These are phyloP conservation scores for Porites australiensis DNA, from an alignment of 64 coral and sea anemone genomes.

Conservation along the genomic window DNA sequence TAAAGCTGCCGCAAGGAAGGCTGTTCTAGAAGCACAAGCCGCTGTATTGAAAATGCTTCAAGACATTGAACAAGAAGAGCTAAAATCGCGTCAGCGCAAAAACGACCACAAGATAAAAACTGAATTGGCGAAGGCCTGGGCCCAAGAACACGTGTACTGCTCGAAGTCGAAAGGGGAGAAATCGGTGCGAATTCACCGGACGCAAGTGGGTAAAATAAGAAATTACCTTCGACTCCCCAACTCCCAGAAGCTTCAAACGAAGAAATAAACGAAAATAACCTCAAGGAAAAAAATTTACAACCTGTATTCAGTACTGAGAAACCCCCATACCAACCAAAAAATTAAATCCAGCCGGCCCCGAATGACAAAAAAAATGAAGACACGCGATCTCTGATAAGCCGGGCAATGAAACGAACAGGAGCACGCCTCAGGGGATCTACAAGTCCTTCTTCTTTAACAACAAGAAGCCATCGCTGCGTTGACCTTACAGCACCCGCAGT, in stretches of 20 bases:
- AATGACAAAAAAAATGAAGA: no score
- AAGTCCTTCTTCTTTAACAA: conserved; percentile 6
- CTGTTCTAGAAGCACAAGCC: conserved; percentile 56
- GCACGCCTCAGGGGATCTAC: background rate
- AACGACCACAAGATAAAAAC: conserved; percentile 25
- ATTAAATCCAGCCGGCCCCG: no score
- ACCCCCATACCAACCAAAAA: no score
- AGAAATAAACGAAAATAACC: no score
- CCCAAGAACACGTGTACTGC: conserved; percentile 65
- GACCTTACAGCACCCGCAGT: conserved; percentile 28
- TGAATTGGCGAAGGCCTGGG: conserved; percentile 44
- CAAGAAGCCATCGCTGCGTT: conserved; percentile 55
- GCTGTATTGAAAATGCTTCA: conserved; percentile 22
- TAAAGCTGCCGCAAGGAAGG: conserved; percentile 38
- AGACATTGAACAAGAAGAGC: conserved; percentile 48
- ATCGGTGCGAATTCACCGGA: background rate
- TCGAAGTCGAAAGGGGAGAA: conserved; percentile 43
- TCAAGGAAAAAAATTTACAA: no score
- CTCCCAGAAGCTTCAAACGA: no score
- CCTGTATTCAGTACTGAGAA: no score
- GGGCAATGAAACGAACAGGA: background rate
- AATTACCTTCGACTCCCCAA: background rate
- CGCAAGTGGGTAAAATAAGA: no score
- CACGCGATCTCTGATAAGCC: no score
- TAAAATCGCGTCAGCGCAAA: conserved; percentile 35